Evolutionary conservation across 2,888 invertebrate species (phyloP).

Genomic region (Zaprionus obscuricornis): DNA sequence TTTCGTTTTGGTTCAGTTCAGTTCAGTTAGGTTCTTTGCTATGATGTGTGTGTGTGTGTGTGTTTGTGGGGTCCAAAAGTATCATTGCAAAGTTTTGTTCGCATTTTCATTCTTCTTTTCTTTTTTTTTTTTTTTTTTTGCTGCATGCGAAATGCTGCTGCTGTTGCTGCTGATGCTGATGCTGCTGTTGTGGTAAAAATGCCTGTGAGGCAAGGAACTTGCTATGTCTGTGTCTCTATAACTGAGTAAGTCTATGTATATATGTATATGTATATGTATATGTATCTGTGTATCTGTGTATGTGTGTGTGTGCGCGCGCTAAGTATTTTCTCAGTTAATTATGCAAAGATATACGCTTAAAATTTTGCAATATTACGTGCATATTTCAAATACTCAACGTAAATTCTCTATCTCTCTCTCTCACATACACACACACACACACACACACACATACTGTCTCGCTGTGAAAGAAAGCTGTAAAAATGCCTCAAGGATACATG

Average conservation of each 20-base stretch:
- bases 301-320: constrained; percentile 38
- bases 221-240: constrained; percentile 11
- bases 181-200: constrained; percentile 63
- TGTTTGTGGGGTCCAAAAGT: constrained; percentile 54
- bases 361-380: constrained; percentile 79
- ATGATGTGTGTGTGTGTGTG: neutral
- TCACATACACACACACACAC: neutral
- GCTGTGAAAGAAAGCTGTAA: constrained; percentile 63
- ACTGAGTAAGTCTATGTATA: no score
- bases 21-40: neutral
- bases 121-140: constrained; percentile 18
- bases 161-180: constrained; percentile 21
- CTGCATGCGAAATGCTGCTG: constrained; percentile 57
- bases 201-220: constrained; percentile 59
- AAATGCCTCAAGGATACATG: constrained; percentile 69
- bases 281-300: constrained; percentile 3
- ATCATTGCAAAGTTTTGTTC: constrained; percentile 72
- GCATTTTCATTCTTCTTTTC: constrained; percentile 37
- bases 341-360: constrained; percentile 78
- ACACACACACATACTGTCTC: no score
- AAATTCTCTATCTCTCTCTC: constrained; percentile 37
- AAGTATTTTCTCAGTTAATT: constrained; percentile 78
- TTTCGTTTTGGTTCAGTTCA: neutral
- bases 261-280: no score
- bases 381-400: constrained; percentile 72